Conservation (phyloP, 2,113 vertebrate genomes). For the Zootoca vivipara region DNA sequence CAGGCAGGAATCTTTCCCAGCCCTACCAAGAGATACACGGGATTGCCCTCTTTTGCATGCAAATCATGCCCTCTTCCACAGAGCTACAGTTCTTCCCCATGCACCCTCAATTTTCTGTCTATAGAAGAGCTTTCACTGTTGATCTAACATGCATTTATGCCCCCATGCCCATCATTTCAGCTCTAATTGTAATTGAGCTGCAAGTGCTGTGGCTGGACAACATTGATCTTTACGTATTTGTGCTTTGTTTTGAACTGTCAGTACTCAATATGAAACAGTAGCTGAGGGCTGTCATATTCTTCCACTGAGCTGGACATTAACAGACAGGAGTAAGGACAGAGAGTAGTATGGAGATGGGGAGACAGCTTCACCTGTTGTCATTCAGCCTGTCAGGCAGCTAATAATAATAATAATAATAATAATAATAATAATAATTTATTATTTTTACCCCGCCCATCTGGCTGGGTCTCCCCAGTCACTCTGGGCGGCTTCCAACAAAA, state of each 20-base stretch:
- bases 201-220: constrained; percentile 15
- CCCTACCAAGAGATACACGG: too few relatives aligned
- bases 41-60: too few relatives aligned
- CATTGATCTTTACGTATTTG: neutral
- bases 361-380: neutral
- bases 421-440: too few relatives aligned
- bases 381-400: neutral
- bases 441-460: too few relatives aligned
- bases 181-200: constrained; percentile 24
- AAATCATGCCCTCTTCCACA: too few relatives aligned
- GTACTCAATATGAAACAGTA: neutral
- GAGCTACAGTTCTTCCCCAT: neutral
- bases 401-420: too few relatives aligned
- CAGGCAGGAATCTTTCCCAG: too few relatives aligned
- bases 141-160: constrained; percentile 15
- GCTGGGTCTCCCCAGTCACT: too few relatives aligned
- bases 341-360: neutral
- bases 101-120: constrained; percentile 30
- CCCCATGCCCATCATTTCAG: constrained; percentile 31
- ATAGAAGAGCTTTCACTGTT: constrained; percentile 34
- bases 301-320: neutral
- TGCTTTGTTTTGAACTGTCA: neutral
- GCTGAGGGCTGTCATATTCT: neutral
- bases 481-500: too few relatives aligned
- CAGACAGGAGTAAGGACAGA: neutral